phyloP scores from a whole-genome alignment of 2,888 invertebrate genomes.

The Cataglyphis altisquamis region DNA sequence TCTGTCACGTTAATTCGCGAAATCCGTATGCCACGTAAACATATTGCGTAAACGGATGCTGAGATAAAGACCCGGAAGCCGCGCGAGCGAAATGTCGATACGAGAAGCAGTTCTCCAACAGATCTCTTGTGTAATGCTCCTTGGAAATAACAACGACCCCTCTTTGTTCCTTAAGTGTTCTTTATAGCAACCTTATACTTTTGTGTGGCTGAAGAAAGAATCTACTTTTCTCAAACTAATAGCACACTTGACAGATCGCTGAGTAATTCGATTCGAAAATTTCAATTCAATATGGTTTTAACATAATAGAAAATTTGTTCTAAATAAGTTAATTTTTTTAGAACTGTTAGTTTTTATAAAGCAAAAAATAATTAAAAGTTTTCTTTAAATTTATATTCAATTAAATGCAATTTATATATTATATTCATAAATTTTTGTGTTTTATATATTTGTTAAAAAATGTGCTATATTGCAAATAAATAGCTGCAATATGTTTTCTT shows the following conservation, averaged over 20 bases:
- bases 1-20: not conserved
- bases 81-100: constrained; percentile 12
- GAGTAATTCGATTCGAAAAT: constrained; percentile 23
- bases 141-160: not conserved
- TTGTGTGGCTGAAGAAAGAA: constrained; percentile 18
- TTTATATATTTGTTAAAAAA: not conserved
- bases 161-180: constrained; percentile 26
- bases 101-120: not conserved
- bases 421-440: not conserved
- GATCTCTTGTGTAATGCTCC: not conserved
- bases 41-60: constrained; percentile 1
- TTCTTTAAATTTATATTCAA: not conserved
- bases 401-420: constrained; percentile 3
- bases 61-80: not conserved
- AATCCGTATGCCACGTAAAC: not conserved
- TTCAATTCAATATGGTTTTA: not conserved
- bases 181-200: constrained; percentile 38
- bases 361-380: not conserved
- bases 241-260: constrained; percentile 20
- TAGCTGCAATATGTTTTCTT: not conserved
- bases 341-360: not conserved
- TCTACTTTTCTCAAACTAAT: constrained; percentile 34
- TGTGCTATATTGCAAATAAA: not conserved
- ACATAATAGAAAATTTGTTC: not conserved
- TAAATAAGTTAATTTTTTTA: constrained; percentile 6